Evolutionary conservation across 1,140 invertebrate genomes (phyloP), one percentile per base, ranked within the genome.

Genomic region (Hylaeus anthracinus): DNA sequence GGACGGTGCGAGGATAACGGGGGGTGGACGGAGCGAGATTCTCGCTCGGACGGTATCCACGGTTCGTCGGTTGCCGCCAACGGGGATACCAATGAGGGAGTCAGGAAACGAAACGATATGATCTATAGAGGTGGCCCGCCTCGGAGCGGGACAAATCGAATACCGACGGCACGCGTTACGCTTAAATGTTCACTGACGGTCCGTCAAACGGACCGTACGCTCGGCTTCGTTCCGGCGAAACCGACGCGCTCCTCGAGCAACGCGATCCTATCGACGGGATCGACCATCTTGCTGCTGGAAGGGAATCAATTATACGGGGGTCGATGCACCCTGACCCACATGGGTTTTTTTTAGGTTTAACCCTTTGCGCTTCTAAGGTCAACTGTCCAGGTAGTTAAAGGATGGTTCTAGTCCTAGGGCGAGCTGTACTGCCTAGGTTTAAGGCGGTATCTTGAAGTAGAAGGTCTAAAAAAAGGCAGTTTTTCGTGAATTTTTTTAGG

Each of bases 91-190:
- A 60, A 83, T 65, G 85, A 74, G 81, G 75, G 72, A 81, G 85
- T 79, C 90, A 89, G 91, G 86, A 90, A 90, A 83, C 85, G 74
- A 79, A 88, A 84, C 85, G 90, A 92, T 92, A 92, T 91, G 92
- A 92, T 93, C 88, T 92, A 91, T 88, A 87, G 89, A 64, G 90
- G 84, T 84, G 69, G 87, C 85, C 81, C 75, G 72, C 72, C 82
- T 88, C 73, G 67, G n/a, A 45, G 74, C 72, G 63, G 86, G 88
- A 88, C 90, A 91, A 91, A 92, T 92, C 90, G 78, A 89, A 78
- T 71, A 26, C 76, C 43, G 61, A 55, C 45, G 72, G 56, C 74
- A 66, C 82, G 78, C 79, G 77, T 75, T 66, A 63, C 74, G 79
- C 51, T 67, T 64, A 65, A 80, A 72, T 60, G 78, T 58, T 65